Percentiles rank a stretch among this genome's conserved stretches.
Evolutionary conservation across 37 sponge, comb jelly and placozoan species (phyloP).

Genomic region (Chondrosia reniformis): DNA sequence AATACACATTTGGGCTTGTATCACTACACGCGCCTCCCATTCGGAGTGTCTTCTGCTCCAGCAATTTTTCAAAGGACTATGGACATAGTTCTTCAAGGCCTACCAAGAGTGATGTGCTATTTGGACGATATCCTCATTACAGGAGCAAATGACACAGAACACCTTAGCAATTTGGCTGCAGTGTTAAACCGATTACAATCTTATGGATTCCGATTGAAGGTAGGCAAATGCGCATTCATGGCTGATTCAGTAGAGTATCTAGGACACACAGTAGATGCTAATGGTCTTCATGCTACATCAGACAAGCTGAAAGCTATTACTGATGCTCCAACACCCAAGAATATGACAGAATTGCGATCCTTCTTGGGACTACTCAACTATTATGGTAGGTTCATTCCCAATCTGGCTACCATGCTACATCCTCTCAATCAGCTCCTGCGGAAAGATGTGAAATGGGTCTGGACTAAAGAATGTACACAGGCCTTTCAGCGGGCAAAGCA

Average conservation of each 20-base stretch:
- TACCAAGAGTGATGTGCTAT: neutral
- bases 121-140: slow-evolving; percentile 38
- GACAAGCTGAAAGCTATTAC: slow-evolving; percentile 15
- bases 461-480: neutral
- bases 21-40: slow-evolving; percentile 22
- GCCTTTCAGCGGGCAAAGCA: slow-evolving; percentile 21
- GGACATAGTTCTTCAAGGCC: slow-evolving; percentile 19
- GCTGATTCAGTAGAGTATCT: neutral
- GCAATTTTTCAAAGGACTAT: slow-evolving; percentile 27
- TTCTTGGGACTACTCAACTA: slow-evolving; percentile 23
- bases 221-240: slow-evolving; percentile 13
- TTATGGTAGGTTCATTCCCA: slow-evolving; percentile 16
- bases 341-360: neutral
- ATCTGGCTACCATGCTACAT: slow-evolving; percentile 3
- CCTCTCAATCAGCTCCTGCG: slow-evolving; percentile 15
- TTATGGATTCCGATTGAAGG: neutral
- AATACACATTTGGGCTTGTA: slow-evolving; percentile 35
- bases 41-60: slow-evolving; percentile 28
- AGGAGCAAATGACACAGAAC: neutral
- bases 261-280: slow-evolving; percentile 8
- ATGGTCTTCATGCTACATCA: slow-evolving; percentile 12
- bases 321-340: neutral
- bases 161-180: neutral
- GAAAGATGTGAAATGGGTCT: neutral
- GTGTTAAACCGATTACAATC: neutral